Percentiles rank a stretch among this genome's conserved stretches.
phyloP scores from a whole-genome alignment of 2,797 vertebrate genomes.

The Clamator glandarius region DNA sequence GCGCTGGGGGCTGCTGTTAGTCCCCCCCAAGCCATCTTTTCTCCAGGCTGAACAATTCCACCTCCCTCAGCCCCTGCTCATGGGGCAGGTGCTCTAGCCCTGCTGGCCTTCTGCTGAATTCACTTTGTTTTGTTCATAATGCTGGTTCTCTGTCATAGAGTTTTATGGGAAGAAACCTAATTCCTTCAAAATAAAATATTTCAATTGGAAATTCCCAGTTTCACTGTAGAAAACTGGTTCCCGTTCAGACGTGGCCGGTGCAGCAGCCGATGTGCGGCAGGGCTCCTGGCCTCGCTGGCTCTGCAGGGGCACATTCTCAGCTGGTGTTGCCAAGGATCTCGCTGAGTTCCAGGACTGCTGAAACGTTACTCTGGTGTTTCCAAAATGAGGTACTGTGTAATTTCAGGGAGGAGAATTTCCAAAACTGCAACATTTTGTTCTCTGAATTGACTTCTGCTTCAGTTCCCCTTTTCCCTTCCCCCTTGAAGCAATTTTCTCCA shows the following conservation, averaged over 20 bases:
- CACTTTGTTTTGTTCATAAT: neutral
- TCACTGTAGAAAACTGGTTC: neutral
- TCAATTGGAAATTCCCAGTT: neutral
- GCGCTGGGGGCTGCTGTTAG: neutral
- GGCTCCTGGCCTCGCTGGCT: neutral
- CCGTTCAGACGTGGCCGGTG: neutral
- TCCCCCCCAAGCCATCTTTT: neutral
- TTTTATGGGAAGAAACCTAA: neutral
- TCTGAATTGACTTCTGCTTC: neutral
- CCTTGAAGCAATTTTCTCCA: neutral
- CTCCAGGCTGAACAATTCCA: neutral
- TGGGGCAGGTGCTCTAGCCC: neutral
- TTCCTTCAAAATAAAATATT: neutral
- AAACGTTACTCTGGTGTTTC: slow-evolving; percentile 14
- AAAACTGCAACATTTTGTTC: slow-evolving; percentile 13
- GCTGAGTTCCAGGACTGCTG: neutral
- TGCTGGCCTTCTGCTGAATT: neutral
- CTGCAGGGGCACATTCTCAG: neutral
- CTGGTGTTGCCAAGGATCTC: neutral
- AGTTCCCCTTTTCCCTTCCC: neutral
- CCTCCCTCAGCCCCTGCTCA: neutral
- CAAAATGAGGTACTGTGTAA: slow-evolving; percentile 19
- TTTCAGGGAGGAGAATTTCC: slow-evolving; percentile 48
- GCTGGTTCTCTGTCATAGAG: neutral
- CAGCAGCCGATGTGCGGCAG: neutral